These are phyloP conservation scores for Enchytraeus crypticus DNA, from an alignment of 2,888 invertebrate genomes.

Conservation along the genomic window DNA sequence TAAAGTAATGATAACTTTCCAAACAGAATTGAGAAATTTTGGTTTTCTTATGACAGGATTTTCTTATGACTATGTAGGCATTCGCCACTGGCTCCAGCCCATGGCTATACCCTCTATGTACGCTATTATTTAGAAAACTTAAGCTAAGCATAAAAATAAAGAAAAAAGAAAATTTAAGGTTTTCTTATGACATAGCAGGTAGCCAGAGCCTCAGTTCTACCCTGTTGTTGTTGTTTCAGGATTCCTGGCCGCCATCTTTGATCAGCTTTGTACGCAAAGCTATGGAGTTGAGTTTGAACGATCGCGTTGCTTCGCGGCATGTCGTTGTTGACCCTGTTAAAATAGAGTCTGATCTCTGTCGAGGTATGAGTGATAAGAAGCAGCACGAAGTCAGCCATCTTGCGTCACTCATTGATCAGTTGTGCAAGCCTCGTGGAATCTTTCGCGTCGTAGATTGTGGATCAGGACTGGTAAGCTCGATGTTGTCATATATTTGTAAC, in stretches of 20 bases:
- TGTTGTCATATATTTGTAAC: not conserved
- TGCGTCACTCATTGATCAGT: slow-evolving; percentile 34
- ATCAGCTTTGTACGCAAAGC: not conserved
- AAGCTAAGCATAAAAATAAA: no score
- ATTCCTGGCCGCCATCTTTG: slow-evolving; percentile 7
- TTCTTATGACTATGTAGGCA: no score
- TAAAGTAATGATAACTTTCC: no score
- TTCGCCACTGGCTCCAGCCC: no score
- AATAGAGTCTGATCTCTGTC: slow-evolving; percentile 17
- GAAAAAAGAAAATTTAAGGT: no score
- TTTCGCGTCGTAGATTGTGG: slow-evolving; percentile 39
- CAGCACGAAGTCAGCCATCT: slow-evolving; percentile 39
- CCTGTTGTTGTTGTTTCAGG: not conserved
- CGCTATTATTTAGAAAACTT: no score
- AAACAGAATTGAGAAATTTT: no score
- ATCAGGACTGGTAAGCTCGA: slow-evolving; percentile 32
- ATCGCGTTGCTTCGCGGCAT: not conserved
- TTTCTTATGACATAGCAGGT: no score
- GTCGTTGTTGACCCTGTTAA: not conserved
- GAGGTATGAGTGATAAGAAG: slow-evolving; percentile 43
- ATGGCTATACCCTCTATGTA: no score
- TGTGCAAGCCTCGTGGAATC: slow-evolving; percentile 26
- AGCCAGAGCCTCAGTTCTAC: no score
- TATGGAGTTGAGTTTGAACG: not conserved
- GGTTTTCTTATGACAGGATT: no score